These are phyloP conservation scores for Montipora sp. DNA, from an alignment of 64 coral and sea anemone genomes.

Conservation along the genomic window DNA sequence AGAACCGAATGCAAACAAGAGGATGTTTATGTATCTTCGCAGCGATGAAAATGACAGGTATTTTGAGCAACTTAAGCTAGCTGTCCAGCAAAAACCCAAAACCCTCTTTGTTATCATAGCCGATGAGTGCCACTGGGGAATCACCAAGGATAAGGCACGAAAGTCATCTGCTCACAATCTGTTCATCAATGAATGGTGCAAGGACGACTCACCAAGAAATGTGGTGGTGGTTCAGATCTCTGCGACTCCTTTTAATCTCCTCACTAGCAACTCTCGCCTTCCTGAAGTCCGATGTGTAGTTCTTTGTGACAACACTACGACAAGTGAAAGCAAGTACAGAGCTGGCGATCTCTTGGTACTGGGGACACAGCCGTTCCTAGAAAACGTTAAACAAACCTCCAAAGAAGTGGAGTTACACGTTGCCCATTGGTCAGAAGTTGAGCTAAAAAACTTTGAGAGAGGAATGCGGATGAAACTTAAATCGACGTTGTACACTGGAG, in stretches of 20 bases:
- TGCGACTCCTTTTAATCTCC: neutral
- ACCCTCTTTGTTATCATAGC: slow-evolving; percentile 69
- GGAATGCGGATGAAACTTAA: too few species aligned
- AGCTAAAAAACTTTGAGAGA: too few species aligned
- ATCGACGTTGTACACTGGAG: too few species aligned
- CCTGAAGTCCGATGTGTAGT: neutral
- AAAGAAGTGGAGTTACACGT: too few species aligned
- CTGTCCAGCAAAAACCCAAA: slow-evolving; percentile 38
- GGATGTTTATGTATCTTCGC: slow-evolving; percentile 77
- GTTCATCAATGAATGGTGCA: too few species aligned
- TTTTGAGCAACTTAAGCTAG: slow-evolving; percentile 29
- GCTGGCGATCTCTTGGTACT: neutral
- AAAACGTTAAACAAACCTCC: too few species aligned
- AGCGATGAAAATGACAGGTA: slow-evolving; percentile 52
- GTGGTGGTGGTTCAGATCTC: neutral
- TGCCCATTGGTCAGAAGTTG: too few species aligned
- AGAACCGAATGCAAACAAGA: neutral
- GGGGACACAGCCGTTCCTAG: too few species aligned
- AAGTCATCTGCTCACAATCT: slow-evolving; percentile 70
- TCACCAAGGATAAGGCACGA: slow-evolving; percentile 48
- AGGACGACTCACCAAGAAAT: neutral
- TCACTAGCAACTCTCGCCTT: neutral
- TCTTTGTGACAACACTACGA: neutral
- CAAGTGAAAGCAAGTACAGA: neutral
- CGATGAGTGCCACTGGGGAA: slow-evolving; percentile 82